These are phyloP conservation scores for Agapetus fuscipes DNA, from an alignment of 2,888 invertebrate species.

Conservation along the genomic window DNA sequence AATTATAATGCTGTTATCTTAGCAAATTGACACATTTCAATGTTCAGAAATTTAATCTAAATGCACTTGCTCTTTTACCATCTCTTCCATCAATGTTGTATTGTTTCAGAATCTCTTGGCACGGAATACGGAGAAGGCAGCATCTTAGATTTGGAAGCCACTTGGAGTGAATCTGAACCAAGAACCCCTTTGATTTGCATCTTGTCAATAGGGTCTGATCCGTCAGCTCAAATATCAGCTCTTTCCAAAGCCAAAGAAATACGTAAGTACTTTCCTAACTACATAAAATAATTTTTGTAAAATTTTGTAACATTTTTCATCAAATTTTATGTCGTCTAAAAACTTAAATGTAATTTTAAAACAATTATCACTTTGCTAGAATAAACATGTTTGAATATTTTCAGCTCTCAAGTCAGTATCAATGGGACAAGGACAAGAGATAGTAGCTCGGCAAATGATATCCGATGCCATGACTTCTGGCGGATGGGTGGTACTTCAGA, in stretches of 20 bases:
- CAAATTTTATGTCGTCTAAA: neutral
- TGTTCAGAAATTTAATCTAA: too few relatives aligned
- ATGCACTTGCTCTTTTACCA: too few relatives aligned
- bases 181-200: conserved; percentile 86
- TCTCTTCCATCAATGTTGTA: too few relatives aligned
- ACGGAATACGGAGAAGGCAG: conserved; percentile 84
- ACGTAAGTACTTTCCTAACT: too few relatives aligned
- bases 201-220: conserved; percentile 91
- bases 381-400: conserved; percentile 23
- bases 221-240: conserved; percentile 84
- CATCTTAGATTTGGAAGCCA: conserved; percentile 82
- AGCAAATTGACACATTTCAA: too few relatives aligned
- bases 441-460: conserved; percentile 74
- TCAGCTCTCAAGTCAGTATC: conserved; percentile 76
- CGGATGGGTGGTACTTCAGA: conserved; percentile 91
- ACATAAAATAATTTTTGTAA: conserved; percentile 4
- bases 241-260: conserved; percentile 80
- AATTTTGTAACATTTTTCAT: conserved; percentile 1
- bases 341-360: conserved; percentile 3
- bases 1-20: too few relatives aligned
- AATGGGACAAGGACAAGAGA: conserved; percentile 96
- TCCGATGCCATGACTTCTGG: conserved; percentile 70
- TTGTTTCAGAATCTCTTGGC: conserved; percentile 63
- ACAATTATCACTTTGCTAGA: too few relatives aligned
- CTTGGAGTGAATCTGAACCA: conserved; percentile 84